Base-by-base conservation (phyloP, 1,140 invertebrate species). In the Drosophila tristis region DNA sequence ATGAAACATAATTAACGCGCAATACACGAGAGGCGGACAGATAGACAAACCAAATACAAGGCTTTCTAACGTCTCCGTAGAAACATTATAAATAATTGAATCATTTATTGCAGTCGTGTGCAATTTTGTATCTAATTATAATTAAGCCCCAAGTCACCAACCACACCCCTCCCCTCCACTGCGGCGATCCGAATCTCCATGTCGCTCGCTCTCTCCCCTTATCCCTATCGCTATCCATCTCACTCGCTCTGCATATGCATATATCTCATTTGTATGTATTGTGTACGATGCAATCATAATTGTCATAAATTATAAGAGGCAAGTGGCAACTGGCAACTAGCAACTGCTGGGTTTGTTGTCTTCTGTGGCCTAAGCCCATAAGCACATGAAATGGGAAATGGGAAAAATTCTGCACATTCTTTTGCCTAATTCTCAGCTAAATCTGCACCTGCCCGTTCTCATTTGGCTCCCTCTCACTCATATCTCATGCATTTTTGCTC, bases 51-150 rank as follows among this genome's bases (percentile, higher is more conserved):
- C 35, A 39, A 39, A 39, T 39, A 39, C n/a, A 76, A 42, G 45
- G 35, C 60, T 74, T 74, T 74, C 60, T 53, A 74, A 42, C 57
- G 53, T 47, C 63, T 55, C 43, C 26, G 29, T 23, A 51, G 47
- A 54, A 68, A 45, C 72, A 80, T 84, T 89, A 89, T 87, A 84
- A 89, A 87, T 89, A 89, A 84, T 89, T 84, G 79, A 89, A 89
- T 79, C 84, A 84, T 87, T 87, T 87, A 87, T 87, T 87, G 84
- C 84, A 87, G 84, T 89, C 84, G 79, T 77, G 72, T 84, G 79
- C 84, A 87, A 89, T 89, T 77, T 84, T 77, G 76, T 67, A 77
- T 66, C 84, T 87, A 87, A 87, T 87, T 87, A 87, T 87, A 87
- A 89, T 87, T 73, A 82, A 87, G 57, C 64, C 26, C 26, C 67